Percentiles rank a stretch among this genome's conserved stretches.
phyloP scores from a whole-genome alignment of 2,888 invertebrate species.

The Amphipoea lucens region DNA sequence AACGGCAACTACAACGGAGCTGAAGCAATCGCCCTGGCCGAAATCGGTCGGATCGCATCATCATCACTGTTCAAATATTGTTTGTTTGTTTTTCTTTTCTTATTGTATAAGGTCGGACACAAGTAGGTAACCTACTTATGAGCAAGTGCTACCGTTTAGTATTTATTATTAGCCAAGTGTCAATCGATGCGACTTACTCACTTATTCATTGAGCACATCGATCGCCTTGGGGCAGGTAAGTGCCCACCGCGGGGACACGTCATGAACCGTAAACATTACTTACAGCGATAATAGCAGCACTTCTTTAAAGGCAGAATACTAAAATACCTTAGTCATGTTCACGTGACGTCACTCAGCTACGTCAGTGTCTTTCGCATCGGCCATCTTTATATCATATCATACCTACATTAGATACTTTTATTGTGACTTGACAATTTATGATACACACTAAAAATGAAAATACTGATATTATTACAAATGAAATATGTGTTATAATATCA shows the following conservation, averaged over 20 bases:
- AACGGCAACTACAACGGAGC: too few species aligned
- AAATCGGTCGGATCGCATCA: too few species aligned
- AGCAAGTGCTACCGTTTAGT: not conserved
- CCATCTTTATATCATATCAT: conserved; percentile 2
- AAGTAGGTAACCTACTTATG: not conserved
- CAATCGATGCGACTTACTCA: conserved; percentile 51
- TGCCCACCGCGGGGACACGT: conserved; percentile 6
- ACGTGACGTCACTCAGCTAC: conserved; percentile 3
- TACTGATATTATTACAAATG: not conserved
- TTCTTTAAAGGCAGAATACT: conserved; percentile 23
- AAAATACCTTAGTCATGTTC: conserved; percentile 27
- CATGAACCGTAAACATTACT: conserved; percentile 40
- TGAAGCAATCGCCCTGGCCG: too few species aligned
- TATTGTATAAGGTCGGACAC: not conserved
- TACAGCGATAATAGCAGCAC: conserved; percentile 7
- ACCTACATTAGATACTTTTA: not conserved
- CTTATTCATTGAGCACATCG: conserved; percentile 56
- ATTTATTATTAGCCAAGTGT: conserved; percentile 26
- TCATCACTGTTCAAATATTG: too few species aligned
- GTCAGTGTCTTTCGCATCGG: conserved; percentile 6
- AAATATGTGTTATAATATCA: not conserved
- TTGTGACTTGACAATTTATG: not conserved
- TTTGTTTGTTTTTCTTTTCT: not conserved
- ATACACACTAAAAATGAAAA: not conserved
- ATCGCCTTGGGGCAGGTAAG: conserved; percentile 46